Base-by-base conservation (phyloP, 2,888 invertebrate genomes). In the Calliopum simillimum region DNA sequence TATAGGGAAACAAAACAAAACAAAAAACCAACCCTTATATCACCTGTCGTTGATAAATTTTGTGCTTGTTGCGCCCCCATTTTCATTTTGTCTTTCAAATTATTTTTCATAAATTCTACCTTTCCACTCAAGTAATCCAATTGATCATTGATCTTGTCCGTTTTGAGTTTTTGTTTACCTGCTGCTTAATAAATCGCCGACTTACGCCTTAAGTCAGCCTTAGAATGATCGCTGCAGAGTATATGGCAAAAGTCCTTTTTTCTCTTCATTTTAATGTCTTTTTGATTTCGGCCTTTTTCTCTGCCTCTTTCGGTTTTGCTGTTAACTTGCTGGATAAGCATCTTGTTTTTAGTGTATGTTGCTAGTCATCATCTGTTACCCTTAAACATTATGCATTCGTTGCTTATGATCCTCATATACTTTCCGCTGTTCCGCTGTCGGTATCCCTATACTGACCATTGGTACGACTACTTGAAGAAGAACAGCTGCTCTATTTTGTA, bases 391-490 rank as follows among this genome's bases (percentile, higher is more conserved):
- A 23, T 6, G 41, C 68, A 16, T n/a, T 70, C 44, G 49, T 21
- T 62, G 59, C 55, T 69, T 70, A 46, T 58, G 25, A 56, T 21
- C 73, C 70, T 73, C 73, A 71, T 47, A 44, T 16, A 41, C 46
- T 13, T 46, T 65, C 41, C 47, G 49, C 44, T 59, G 33, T 4
- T 51, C 16, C 13, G 62, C 61, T 46, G 25, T 68, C 21, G 47
- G 46, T n/a, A n/a, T n/a, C n/a, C n/a, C 49, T 4, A 47, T 59
- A 72, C 69, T 74, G 76, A 72, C 79, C 78, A 79, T 77, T 81
- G 78, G 75, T 75, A 16, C 4, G 19, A 53, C 53, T 13, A 23
- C 53, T 53, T 4, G 21, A 49, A 6, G 13, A 12, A 44, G 11
- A 46, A 21, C 61, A 46, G 61, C 44, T 61, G 61, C 61, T n/a